Evolutionary conservation across 2,113 vertebrate genomes (phyloP).

Genomic region (Halichoeres trimaculatus): DNA sequence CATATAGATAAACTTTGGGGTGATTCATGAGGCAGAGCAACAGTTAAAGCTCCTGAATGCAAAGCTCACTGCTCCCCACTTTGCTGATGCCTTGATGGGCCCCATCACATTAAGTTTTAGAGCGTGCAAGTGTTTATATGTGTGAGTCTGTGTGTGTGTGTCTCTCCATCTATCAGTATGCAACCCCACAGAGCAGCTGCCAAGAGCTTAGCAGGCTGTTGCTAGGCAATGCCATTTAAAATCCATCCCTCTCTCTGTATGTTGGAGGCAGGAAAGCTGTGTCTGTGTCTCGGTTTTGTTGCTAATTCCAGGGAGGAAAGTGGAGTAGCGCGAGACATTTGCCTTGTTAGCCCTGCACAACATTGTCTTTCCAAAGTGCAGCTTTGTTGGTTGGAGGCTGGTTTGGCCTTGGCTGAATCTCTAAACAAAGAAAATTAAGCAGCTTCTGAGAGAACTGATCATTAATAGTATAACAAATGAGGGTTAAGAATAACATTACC

Average conservation of each 20-base stretch:
- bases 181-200: slow-evolving; percentile 67
- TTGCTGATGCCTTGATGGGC: slow-evolving; percentile 46
- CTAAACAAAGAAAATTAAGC: slow-evolving; percentile 38
- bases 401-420: slow-evolving; percentile 33
- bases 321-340: slow-evolving; percentile 35
- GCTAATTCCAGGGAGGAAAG: slow-evolving; percentile 39
- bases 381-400: slow-evolving; percentile 19
- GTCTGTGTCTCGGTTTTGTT: slow-evolving; percentile 59
- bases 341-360: slow-evolving; percentile 15
- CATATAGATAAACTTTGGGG: background rate
- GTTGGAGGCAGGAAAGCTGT: slow-evolving; percentile 54
- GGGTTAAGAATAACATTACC: slow-evolving; percentile 26
- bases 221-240: slow-evolving; percentile 80
- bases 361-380: slow-evolving; percentile 39
- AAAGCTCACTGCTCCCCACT: slow-evolving; percentile 23
- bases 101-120: slow-evolving; percentile 46
- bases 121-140: slow-evolving; percentile 4
- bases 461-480: slow-evolving; percentile 28
- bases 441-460: slow-evolving; percentile 17
- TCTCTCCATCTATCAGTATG: slow-evolving; percentile 69
- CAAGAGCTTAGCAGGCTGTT: slow-evolving; percentile 78
- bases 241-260: slow-evolving; percentile 60
- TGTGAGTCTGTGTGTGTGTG: slow-evolving; percentile 14
- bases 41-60: slow-evolving; percentile 16
- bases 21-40: slow-evolving; percentile 7